Base-by-base conservation (phyloP, 2,113 vertebrate species). In the Petromus typicus region DNA sequence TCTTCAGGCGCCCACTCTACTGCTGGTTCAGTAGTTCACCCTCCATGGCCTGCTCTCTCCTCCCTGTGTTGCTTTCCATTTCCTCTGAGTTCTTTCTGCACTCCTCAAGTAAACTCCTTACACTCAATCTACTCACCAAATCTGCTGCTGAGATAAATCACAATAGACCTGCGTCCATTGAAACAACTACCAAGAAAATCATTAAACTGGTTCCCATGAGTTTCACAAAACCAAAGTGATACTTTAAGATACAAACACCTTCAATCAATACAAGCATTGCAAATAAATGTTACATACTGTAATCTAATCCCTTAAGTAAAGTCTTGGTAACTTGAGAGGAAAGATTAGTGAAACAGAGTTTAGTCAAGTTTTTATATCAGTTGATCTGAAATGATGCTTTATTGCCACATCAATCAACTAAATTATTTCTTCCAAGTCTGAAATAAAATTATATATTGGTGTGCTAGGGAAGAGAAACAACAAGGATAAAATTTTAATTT, bases 391-490 rank as follows among this genome's bases (percentile, higher is more conserved):
- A 97, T 96, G 96, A 84, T 89, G 95, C 97, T 98, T 98, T 98
- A 98, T 96, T 98, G 97, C 97, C 97, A 11, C 96, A 98, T 98
- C 97, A 98, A 98, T 98, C 98, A 98, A 97, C 80, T 95, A 97
- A 98, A 98, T 97, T 32, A 97, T 98, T 98, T 97, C 97, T 97
- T 57, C 95, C 67, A 97, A 98, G 87, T 91, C 43, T 76, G 95
- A 94, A 97, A 97, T 97, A 97, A 97, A 98, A 97, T 5, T 95
- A 97, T 94, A 57, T 34, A 66, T 86, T 97, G 73, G 93, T 89
- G 79, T 92, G 94, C 91, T 67, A 66, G 92, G 85, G 89, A 97
- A 97, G 82, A 92, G 79, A 97, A 73, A 96, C 91, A 97, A 79
- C 81, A 71, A 89, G 85, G 83, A 92, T 97, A 97, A 96, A 97